These are phyloP conservation scores for Emys orbicularis DNA, from an alignment of 2,797 vertebrate species.

Conservation along the genomic window DNA sequence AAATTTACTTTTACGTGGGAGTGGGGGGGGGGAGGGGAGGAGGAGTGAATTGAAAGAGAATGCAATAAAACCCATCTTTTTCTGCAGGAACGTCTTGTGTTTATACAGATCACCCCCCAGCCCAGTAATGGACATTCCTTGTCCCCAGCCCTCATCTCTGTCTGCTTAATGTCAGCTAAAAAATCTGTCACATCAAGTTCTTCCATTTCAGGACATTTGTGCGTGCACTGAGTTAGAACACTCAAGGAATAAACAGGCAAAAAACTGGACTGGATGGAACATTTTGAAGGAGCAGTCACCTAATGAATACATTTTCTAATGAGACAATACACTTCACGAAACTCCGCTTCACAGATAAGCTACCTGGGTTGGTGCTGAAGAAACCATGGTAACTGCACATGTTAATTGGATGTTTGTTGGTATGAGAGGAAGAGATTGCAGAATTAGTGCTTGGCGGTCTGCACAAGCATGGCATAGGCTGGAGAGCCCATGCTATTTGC, in stretches of 20 bases:
- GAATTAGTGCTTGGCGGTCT: slow-evolving; percentile 33
- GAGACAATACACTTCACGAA: not conserved
- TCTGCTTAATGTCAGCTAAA: slow-evolving; percentile 31
- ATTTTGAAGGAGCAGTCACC: not conserved
- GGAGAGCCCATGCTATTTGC: slow-evolving; percentile 5
- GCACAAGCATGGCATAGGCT: slow-evolving; percentile 14
- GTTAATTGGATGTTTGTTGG: slow-evolving; percentile 51
- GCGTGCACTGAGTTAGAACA: not conserved
- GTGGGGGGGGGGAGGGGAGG: not conserved
- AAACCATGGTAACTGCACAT: slow-evolving; percentile 62
- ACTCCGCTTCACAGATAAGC: slow-evolving; percentile 13
- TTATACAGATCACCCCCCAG: not conserved
- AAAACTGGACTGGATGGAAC: not conserved
- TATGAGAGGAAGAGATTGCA: slow-evolving; percentile 39
- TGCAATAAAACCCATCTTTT: slow-evolving; percentile 70
- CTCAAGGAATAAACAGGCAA: not conserved
- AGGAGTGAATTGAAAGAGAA: not conserved
- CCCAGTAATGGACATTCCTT: slow-evolving; percentile 41
- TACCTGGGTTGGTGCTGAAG: slow-evolving; percentile 30
- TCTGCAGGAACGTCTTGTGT: not conserved
- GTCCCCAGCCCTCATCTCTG: slow-evolving; percentile 11
- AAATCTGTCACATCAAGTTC: slow-evolving; percentile 54
- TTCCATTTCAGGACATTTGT: not conserved
- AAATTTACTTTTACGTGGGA: slow-evolving; percentile 4
- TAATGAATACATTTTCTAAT: not conserved